Evolutionary conservation across 2,113 vertebrate species (phyloP).

Genomic region (Phocoena sinus): DNA sequence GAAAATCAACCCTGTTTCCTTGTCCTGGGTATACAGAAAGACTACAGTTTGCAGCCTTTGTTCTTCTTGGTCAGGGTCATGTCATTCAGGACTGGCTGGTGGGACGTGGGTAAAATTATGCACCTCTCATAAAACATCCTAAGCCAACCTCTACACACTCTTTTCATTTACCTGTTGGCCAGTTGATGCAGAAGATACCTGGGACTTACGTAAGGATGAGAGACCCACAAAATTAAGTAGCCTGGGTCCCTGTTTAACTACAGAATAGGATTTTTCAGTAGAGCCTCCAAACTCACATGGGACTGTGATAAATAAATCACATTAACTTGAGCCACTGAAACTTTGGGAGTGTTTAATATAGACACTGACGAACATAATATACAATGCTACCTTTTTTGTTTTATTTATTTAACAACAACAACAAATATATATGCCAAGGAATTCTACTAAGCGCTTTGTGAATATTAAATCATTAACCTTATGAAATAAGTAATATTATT

Average conservation of each 20-base stretch:
- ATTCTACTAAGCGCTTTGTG: not conserved
- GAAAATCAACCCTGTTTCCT: not conserved
- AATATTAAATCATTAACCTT: not conserved
- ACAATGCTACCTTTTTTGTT: not conserved
- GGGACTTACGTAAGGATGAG: not conserved
- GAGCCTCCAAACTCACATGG: not conserved
- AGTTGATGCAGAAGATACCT: not conserved
- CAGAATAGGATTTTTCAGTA: not conserved
- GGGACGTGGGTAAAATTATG: not conserved
- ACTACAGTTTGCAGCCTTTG: not conserved
- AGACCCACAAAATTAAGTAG: not conserved
- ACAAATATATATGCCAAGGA: not conserved
- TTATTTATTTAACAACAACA: not conserved
- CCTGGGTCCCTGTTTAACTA: not conserved
- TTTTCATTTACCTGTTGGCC: not conserved
- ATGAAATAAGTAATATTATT: not conserved
- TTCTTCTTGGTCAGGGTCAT: not conserved
- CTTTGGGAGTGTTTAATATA: not conserved
- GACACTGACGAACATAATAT: not conserved
- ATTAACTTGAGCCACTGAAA: not conserved
- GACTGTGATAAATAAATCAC: not conserved
- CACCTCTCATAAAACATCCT: not conserved
- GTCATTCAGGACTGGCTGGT: not conserved
- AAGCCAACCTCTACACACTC: not conserved
- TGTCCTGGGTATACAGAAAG: not conserved